Evolutionary conservation across 2,113 vertebrate genomes (phyloP).

Genomic region (Malurus melanocephalus): DNA sequence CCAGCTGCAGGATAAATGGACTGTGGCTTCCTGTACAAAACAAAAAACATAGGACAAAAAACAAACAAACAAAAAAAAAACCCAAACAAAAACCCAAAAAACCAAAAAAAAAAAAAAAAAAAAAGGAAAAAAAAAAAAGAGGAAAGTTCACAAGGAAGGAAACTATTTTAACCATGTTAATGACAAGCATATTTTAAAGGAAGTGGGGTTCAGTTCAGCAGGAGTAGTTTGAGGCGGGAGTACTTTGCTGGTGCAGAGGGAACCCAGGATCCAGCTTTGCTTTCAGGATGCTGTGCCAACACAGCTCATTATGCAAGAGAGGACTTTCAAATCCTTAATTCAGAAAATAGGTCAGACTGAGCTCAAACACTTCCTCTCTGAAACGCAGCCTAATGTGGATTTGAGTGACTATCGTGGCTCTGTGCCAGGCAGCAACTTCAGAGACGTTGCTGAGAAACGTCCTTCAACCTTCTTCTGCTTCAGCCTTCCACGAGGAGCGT

Average conservation of each 20-base stretch:
- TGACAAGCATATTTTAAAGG: background rate
- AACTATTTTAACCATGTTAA: background rate
- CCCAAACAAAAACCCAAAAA: no score
- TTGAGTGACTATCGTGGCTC: background rate
- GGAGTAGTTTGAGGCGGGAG: background rate
- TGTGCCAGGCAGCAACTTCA: background rate
- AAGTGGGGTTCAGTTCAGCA: background rate
- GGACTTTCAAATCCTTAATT: background rate
- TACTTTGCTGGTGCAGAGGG: background rate
- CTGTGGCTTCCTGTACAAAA: background rate
- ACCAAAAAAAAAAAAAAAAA: background rate
- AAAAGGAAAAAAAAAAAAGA: no score
- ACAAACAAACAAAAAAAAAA: no score
- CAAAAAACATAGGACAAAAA: no score
- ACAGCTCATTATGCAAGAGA: background rate
- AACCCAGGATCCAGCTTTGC: background rate
- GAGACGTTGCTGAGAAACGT: background rate
- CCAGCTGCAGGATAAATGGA: background rate
- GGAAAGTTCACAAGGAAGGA: background rate
- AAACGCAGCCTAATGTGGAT: background rate
- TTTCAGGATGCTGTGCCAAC: background rate
- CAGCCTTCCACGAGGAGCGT: background rate
- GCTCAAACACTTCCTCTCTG: background rate
- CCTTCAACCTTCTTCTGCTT: background rate
- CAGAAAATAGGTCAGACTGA: conserved; percentile 5